Conservation (phyloP, 2,797 vertebrate species). For the Decapterus maruadsi region DNA sequence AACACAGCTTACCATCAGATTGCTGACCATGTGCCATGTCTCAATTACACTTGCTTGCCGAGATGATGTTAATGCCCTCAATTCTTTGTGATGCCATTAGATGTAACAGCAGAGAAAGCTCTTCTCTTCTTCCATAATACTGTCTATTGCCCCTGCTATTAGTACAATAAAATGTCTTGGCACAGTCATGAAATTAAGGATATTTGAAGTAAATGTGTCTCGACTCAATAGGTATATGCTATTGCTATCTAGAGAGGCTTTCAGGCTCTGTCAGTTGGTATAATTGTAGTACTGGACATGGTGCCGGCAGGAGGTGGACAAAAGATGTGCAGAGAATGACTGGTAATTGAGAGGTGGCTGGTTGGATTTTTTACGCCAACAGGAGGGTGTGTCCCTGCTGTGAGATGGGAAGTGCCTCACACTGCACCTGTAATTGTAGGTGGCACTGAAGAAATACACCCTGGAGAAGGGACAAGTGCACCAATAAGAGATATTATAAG, state of each 20-base stretch:
- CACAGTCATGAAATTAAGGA: constrained; percentile 39
- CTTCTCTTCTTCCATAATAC: constrained; percentile 51
- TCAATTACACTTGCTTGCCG: constrained; percentile 60
- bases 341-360: constrained; percentile 44
- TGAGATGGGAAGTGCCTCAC: constrained; percentile 22
- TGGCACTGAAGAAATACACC: constrained; percentile 8
- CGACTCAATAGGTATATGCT: constrained; percentile 44
- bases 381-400: constrained; percentile 18
- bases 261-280: constrained; percentile 38
- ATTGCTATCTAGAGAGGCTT: constrained; percentile 40
- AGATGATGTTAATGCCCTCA: constrained; percentile 54
- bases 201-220: constrained; percentile 71
- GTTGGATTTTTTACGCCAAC: constrained; percentile 27
- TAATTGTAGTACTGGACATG: constrained; percentile 50
- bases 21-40: constrained; percentile 40
- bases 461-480: background rate
- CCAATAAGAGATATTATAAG: background rate
- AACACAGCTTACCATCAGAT: constrained; percentile 49
- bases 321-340: constrained; percentile 5
- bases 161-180: constrained; percentile 45
- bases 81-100: constrained; percentile 43
- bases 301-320: constrained; percentile 35
- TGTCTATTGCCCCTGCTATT: constrained; percentile 14
- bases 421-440: background rate
- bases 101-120: constrained; percentile 56